These are phyloP conservation scores for Dicranocentrus wangi DNA, from an alignment of 2,888 invertebrate species.

Conservation along the genomic window DNA sequence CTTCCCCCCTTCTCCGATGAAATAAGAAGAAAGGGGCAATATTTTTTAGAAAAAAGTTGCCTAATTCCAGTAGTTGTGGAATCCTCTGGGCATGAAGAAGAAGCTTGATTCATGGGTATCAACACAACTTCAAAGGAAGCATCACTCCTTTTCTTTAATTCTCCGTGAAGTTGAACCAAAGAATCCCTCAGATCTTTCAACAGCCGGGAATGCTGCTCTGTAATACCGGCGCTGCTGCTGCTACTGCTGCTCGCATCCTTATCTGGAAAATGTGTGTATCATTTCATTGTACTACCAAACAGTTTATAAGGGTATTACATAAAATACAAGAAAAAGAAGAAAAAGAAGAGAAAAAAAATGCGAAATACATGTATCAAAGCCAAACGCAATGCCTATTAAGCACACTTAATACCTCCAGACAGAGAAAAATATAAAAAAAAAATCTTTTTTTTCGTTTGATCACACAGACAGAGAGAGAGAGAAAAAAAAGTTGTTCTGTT, in stretches of 20 bases:
- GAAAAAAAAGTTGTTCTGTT: conserved; percentile 10
- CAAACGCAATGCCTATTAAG: conserved; percentile 2
- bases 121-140: conserved; percentile 60
- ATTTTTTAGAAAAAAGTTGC: conserved; percentile 37
- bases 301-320: too few species aligned
- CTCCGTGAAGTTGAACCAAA: conserved; percentile 45
- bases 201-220: conserved; percentile 25
- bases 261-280: too few species aligned
- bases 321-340: too few species aligned
- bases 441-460: too few species aligned
- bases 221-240: background rate
- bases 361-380: conserved; percentile 3
- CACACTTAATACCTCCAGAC: background rate
- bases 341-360: too few species aligned
- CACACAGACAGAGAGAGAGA: too few species aligned
- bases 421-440: background rate
- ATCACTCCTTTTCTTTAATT: conserved; percentile 43
- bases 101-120: conserved; percentile 47
- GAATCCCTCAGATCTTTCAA: conserved; percentile 43
- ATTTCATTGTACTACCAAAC: too few species aligned
- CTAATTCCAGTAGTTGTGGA: conserved; percentile 10
- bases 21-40: conserved; percentile 43
- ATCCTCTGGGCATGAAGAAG: conserved; percentile 38
- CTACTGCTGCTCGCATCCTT: background rate
- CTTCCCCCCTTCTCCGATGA: conserved; percentile 32